Evolutionary conservation across 2,113 vertebrate species (phyloP).

Genomic region (Psittacus erithacus): DNA sequence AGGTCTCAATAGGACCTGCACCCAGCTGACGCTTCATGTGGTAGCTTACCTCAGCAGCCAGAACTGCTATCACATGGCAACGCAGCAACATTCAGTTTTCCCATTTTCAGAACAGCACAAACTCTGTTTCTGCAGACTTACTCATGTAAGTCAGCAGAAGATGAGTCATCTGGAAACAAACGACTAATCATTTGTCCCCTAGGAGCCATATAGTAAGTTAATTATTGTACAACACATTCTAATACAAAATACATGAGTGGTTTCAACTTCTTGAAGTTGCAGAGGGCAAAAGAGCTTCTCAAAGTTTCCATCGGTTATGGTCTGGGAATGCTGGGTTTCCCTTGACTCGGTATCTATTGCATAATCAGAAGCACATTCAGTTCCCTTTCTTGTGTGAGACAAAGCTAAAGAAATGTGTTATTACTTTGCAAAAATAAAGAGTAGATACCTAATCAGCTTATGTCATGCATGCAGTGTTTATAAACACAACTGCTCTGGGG

Average conservation of each 20-base stretch:
- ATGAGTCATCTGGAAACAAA: conserved; percentile 59
- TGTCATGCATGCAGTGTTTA: background rate
- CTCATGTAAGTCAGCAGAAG: conserved; percentile 16
- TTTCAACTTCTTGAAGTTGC: conserved; percentile 22
- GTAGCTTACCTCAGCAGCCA: background rate
- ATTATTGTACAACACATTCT: conserved; percentile 41
- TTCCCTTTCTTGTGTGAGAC: conserved; percentile 30
- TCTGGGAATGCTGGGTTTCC: conserved; percentile 55
- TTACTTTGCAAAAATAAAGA: conserved; percentile 25
- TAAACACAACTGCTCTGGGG: background rate
- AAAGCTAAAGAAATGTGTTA: conserved; percentile 26
- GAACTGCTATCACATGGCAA: background rate
- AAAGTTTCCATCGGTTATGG: conserved; percentile 29
- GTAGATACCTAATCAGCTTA: background rate
- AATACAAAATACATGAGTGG: background rate
- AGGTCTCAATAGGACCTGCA: background rate
- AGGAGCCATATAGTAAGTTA: conserved; percentile 49
- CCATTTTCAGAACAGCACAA: background rate
- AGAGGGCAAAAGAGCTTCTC: conserved; percentile 33
- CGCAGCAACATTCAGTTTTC: background rate
- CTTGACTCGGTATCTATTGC: background rate
- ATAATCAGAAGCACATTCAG: conserved; percentile 51
- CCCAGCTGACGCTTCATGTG: rapidly evolving
- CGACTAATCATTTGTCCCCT: background rate
- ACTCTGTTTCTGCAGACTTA: conserved; percentile 10